Base-by-base conservation (phyloP, 37 sponge, comb jelly and placozoan genomes). In the Aphrocallistes beatrix region DNA sequence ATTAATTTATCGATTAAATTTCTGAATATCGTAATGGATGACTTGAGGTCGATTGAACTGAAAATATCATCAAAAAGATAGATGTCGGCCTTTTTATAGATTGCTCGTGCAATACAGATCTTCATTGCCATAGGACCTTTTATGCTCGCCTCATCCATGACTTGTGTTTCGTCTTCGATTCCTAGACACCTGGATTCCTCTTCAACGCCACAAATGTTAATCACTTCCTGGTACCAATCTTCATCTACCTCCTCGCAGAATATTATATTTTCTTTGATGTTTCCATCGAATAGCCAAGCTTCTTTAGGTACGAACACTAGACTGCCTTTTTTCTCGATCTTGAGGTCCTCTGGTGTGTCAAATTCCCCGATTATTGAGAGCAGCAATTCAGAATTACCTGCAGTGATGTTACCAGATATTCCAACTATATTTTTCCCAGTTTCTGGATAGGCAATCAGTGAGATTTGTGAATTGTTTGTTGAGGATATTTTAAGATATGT, bases 111-210 rank as follows among this genome's bases (percentile, higher is more conserved):
- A 28, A 60, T 60, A 25, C 28, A 60, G 10, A 60, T 60, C 75
- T 60, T 60, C 75, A 60, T 60, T 60, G 75, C 75, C 34, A 60
- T 19, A 13, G 75, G 75, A 28, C 75, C 75, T 60, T 60, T 60
- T 6, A 60, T 3, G 25, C 75, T 30, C 1, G 32, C 75, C 75
- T 60, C 75, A 60, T 60, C 75, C 75, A 60, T 60, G n/a, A 60
- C 75, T 30, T 60, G 75, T 25, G 75, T 60, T 25, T 28, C 34
- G n/a, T 60, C 75, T 3, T 21, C 8, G 34, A 60, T 6, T 25
- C n/a, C n/a, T 25, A 30, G n/a, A 13, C n/a, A 60, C 34, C n/a
- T 60, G 75, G n/a, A 60, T 3, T 60, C 75, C 34, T 60, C 75
- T 6, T 19, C 21, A 30, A 60, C n/a, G 10, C 75, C 75, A 60